A percentile compares a stretch with the other conserved stretches of the same genome.
Evolutionary conservation across 35 echinoderm and acorn worm species (phyloP).

Genomic region (Apostichopus parvimensis): DNA sequence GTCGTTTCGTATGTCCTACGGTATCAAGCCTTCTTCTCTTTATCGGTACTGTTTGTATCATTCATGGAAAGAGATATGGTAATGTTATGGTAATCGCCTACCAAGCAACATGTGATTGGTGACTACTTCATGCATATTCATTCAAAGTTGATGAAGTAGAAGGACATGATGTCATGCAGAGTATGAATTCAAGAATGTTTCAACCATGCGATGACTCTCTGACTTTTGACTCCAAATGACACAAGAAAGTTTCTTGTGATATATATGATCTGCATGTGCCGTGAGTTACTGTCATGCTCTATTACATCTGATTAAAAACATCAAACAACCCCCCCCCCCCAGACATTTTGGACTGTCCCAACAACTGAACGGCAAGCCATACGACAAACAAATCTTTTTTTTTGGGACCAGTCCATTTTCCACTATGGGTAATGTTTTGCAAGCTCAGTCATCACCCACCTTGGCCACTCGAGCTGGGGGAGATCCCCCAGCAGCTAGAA

Average conservation of each 20-base stretch:
- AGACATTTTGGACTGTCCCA: constrained; percentile 7
- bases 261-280: too few species aligned
- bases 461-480: constrained; percentile 77
- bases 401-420: constrained; percentile 36
- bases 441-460: constrained; percentile 76
- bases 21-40: too few species aligned
- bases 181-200: too few species aligned
- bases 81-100: too few species aligned
- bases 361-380: background rate
- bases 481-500: constrained; percentile 60
- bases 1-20: too few species aligned
- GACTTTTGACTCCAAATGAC: too few species aligned
- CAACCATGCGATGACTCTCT: too few species aligned
- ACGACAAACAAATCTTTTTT: background rate
- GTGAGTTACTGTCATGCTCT: background rate
- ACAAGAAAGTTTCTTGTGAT: too few species aligned
- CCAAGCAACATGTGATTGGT: background rate
- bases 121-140: background rate
- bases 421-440: background rate
- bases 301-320: background rate
- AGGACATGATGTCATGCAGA: background rate
- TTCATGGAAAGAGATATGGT: too few species aligned
- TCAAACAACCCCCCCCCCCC: background rate
- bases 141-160: background rate
- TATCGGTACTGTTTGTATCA: too few species aligned